phyloP scores from a whole-genome alignment of 2,888 invertebrate genomes.

The Euproctis similis region DNA sequence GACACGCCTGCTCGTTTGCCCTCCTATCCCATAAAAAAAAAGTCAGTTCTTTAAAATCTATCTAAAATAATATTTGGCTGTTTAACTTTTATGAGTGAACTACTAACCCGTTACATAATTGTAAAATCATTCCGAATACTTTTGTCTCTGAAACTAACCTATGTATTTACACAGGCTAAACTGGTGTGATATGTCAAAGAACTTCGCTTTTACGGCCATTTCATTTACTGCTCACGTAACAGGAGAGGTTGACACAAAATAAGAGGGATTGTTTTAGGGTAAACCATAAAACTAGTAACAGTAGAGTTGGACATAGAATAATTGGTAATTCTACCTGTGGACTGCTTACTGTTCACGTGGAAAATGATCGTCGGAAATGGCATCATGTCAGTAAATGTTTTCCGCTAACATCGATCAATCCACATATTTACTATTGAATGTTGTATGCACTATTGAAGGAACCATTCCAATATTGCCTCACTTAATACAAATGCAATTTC shows the following conservation, averaged over 20 bases:
- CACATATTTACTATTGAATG: too few relatives aligned
- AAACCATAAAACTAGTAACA: conserved; percentile 5
- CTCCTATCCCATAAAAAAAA: too few relatives aligned
- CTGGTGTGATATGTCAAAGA: conserved; percentile 5
- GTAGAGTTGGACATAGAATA: not conserved
- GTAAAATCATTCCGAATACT: too few relatives aligned
- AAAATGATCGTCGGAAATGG: not conserved
- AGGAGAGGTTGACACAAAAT: not conserved
- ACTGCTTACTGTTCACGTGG: not conserved
- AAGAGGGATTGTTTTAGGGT: not conserved
- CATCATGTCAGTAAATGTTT: not conserved
- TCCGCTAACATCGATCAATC: not conserved
- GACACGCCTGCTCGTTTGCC: too few relatives aligned
- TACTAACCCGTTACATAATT: too few relatives aligned
- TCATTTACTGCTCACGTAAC: conserved; percentile 3
- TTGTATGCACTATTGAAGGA: too few relatives aligned
- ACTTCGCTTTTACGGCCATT: conserved; percentile 9
- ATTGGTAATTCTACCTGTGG: not conserved
- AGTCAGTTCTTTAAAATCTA: too few relatives aligned
- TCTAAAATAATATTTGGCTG: too few relatives aligned
- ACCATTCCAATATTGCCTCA: too few relatives aligned
- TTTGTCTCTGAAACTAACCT: conserved; percentile 9
- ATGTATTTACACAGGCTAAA: conserved; percentile 4
- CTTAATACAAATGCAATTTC: too few relatives aligned
- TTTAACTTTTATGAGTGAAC: too few relatives aligned